These are phyloP conservation scores for Hozukius guyotensis DNA, from an alignment of 2,797 vertebrate genomes.

Conservation along the genomic window DNA sequence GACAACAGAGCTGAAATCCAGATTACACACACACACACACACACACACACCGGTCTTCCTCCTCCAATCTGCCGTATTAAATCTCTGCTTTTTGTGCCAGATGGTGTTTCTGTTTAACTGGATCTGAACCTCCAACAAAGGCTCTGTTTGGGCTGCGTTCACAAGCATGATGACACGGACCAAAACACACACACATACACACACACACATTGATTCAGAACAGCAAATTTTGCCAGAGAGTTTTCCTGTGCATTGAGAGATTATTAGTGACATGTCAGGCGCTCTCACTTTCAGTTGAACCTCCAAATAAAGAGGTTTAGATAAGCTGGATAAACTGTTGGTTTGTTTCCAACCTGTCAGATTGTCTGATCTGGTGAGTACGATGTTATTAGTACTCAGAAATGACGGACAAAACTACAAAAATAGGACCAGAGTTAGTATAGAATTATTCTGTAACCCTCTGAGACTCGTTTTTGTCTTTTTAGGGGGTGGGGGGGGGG, in stretches of 20 bases:
- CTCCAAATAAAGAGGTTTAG: not conserved
- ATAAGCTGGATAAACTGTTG: conserved; percentile 3
- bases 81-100: conserved; percentile 54
- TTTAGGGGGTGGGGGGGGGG: too few species aligned
- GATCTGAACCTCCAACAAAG: conserved; percentile 40
- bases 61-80: conserved; percentile 57
- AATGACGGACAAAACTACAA: too few species aligned
- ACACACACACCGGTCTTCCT: conserved; percentile 18
- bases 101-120: conserved; percentile 64
- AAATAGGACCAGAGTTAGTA: too few species aligned
- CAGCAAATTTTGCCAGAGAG: not conserved
- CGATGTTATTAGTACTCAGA: too few species aligned
- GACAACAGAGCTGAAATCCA: conserved; percentile 65
- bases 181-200: not conserved
- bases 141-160: conserved; percentile 10
- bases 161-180: not conserved
- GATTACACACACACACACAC: conserved; percentile 46
- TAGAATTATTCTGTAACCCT: too few species aligned
- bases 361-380: too few species aligned
- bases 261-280: not conserved
- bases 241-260: not conserved
- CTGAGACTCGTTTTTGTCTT: too few species aligned
- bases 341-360: not conserved
- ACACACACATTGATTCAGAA: not conserved
- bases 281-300: not conserved